Percentiles rank a stretch among this genome's conserved stretches.
Conservation (phyloP, 1,140 invertebrate species). For the Drosophila sechellia region DNA sequence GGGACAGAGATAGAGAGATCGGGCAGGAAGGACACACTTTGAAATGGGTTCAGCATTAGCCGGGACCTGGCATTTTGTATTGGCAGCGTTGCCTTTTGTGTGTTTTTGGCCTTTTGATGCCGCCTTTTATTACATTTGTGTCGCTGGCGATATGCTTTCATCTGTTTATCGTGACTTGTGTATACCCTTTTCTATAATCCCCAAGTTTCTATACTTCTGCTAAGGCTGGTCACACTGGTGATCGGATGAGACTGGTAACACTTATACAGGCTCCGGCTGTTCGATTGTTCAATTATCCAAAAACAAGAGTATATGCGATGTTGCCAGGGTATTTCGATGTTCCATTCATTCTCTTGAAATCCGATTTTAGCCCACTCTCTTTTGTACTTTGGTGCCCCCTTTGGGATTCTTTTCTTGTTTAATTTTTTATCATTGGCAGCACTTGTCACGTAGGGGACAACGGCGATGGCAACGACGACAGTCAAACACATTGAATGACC, state of each 20-base stretch:
- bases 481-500: conserved; percentile 53
- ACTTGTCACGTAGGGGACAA: conserved; percentile 49
- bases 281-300: no score
- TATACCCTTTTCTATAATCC: conserved; percentile 3
- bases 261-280: no score
- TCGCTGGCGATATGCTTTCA: conserved; percentile 9
- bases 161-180: background rate
- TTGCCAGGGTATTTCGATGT: conserved; percentile 12
- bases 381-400: background rate
- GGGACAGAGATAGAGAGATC: background rate
- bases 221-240: background rate
- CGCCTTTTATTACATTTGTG: conserved; percentile 66
- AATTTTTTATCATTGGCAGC: conserved; percentile 41
- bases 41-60: conserved; percentile 64
- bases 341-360: background rate
- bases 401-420: conserved; percentile 16
- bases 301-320: no score
- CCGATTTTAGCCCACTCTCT: conserved; percentile 15
- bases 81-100: conserved; percentile 44
- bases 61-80: conserved; percentile 54
- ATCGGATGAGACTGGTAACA: no score
- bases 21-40: conserved; percentile 57
- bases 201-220: no score
- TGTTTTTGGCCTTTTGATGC: conserved; percentile 63
- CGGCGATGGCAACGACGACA: conserved; percentile 34